phyloP scores from a whole-genome alignment of 2,888 invertebrate genomes.

The Hartigia nigra region DNA sequence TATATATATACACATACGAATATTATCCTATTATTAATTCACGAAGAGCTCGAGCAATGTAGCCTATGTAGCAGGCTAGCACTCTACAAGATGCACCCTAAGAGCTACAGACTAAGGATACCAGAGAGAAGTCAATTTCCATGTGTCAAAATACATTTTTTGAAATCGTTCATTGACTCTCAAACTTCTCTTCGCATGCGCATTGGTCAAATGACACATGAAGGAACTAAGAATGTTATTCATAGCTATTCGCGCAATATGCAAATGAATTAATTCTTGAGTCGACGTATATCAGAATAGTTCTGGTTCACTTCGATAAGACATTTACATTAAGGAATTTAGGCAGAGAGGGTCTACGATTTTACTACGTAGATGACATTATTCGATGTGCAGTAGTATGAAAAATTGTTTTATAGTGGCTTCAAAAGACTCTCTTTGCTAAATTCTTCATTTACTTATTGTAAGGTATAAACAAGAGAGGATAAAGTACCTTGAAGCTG shows the following conservation, averaged over 20 bases:
- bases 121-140: neutral
- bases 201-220: too few species aligned
- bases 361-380: neutral
- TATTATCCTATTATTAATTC: neutral
- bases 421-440: neutral
- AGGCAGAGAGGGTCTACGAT: neutral
- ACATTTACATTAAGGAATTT: neutral
- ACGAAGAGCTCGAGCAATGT: neutral
- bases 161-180: neutral
- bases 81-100: neutral
- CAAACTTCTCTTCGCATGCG: neutral
- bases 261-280: neutral
- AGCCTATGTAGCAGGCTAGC: neutral
- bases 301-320: neutral
- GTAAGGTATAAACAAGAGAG: neutral
- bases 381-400: neutral
- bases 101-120: neutral
- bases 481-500: slow-evolving; percentile 78
- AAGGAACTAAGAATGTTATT: too few species aligned
- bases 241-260: neutral
- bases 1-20: neutral
- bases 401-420: neutral
- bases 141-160: neutral
- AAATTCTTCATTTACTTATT: neutral
- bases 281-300: neutral